Conservation (phyloP, 2,888 invertebrate species). For the Monopis laevigella region DNA sequence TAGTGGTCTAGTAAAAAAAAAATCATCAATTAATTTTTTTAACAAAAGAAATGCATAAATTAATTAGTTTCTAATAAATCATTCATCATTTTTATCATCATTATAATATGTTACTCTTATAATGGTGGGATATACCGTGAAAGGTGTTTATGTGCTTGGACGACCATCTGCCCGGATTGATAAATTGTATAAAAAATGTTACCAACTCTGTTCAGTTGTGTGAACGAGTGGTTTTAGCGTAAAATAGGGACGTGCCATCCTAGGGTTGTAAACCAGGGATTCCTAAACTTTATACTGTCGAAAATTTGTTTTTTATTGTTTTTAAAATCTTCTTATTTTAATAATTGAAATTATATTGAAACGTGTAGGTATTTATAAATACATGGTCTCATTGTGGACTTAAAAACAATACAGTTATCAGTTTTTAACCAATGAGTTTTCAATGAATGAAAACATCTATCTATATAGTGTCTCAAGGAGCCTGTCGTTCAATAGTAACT, state of each 20-base stretch:
- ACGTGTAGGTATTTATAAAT: no score
- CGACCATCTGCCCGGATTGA: slow-evolving; percentile 38
- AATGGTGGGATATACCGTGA: slow-evolving; percentile 51
- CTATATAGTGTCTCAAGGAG: no score
- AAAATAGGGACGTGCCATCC: slow-evolving; percentile 22
- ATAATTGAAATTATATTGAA: no score
- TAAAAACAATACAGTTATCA: no score
- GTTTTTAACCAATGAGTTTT: no score
- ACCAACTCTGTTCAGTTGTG: slow-evolving; percentile 31
- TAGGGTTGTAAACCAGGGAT: slow-evolving; percentile 11
- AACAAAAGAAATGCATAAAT: slow-evolving; percentile 4
- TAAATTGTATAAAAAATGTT: slow-evolving; percentile 59
- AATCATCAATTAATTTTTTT: no score
- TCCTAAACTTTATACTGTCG: slow-evolving; percentile 8
- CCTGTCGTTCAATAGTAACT: no score
- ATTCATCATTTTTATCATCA: slow-evolving; percentile 42
- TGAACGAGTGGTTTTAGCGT: slow-evolving; percentile 21
- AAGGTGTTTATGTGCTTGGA: slow-evolving; percentile 54
- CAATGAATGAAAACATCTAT: no score
- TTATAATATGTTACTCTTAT: slow-evolving; percentile 57
- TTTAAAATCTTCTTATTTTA: no score
- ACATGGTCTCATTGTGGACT: no score
- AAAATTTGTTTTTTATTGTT: no score
- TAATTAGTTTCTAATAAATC: slow-evolving; percentile 7
- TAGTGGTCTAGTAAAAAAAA: no score